phyloP scores from a whole-genome alignment of 2,797 vertebrate genomes.

The Aselliscus stoliczkanus region DNA sequence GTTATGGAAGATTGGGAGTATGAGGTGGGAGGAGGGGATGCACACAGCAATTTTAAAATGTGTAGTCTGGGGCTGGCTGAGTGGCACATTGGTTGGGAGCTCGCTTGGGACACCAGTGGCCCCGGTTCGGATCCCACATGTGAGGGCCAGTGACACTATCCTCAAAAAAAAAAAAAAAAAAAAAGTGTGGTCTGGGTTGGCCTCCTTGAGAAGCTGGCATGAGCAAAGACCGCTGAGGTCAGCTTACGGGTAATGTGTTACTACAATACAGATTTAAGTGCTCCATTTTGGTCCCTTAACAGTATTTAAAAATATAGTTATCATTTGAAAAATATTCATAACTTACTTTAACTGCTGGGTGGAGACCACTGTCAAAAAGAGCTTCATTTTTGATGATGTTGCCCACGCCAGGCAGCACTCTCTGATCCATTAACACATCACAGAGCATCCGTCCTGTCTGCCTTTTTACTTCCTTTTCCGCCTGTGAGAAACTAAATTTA shows the following conservation, averaged over 20 bases:
- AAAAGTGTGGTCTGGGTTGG: fast-evolving
- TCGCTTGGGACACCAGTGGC: too few species aligned
- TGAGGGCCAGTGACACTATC: too few species aligned
- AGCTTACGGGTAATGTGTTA: not conserved
- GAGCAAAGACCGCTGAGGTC: not conserved
- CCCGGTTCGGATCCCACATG: too few species aligned
- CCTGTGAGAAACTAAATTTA: conserved; percentile 88
- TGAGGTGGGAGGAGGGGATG: fast-evolving
- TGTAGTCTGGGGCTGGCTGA: fast-evolving
- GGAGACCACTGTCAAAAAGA: conserved; percentile 91
- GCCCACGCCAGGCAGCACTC: conserved; percentile 93
- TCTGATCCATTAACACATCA: conserved; percentile 93
- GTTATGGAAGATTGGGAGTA: not conserved
- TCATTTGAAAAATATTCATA: not conserved
- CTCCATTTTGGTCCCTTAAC: not conserved
- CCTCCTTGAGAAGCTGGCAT: fast-evolving
- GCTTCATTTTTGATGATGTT: conserved; percentile 99
- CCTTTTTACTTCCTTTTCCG: conserved; percentile 84
- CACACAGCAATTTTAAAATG: fast-evolving
- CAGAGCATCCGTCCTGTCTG: conserved; percentile 89
- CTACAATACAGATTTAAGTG: too few species aligned
- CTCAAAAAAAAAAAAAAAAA: too few species aligned
- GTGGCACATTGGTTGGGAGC: too few species aligned
- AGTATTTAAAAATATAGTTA: conserved; percentile 4
- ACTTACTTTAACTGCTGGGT: conserved; percentile 90